Conservation (phyloP, 2,113 vertebrate species). For the Leptosomus discolor region DNA sequence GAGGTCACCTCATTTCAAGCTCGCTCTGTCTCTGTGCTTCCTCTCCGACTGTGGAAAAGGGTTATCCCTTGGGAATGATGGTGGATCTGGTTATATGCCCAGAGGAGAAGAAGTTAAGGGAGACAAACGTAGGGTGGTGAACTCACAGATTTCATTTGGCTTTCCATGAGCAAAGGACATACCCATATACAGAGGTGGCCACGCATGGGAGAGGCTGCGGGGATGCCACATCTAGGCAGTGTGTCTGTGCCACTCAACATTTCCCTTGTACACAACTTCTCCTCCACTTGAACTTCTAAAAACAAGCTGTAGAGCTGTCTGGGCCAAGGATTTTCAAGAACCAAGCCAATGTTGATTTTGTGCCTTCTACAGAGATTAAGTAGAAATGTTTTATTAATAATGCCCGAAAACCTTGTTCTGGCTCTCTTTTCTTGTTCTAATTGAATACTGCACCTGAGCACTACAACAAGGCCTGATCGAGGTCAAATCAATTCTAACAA, state of each 20-base stretch:
- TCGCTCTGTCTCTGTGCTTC: not conserved
- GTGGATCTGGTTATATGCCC: not conserved
- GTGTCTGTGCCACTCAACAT: not conserved
- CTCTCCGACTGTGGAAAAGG: not conserved
- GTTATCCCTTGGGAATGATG: not conserved
- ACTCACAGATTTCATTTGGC: not conserved
- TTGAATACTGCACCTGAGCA: not conserved
- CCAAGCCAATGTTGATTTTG: not conserved
- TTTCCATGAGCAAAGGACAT: not conserved
- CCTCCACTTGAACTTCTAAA: not conserved
- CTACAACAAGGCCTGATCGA: not conserved
- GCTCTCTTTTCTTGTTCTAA: not conserved
- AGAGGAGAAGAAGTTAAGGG: not conserved
- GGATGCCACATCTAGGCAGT: not conserved
- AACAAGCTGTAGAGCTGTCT: not conserved
- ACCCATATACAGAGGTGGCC: not conserved
- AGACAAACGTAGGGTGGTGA: not conserved
- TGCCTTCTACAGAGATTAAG: not conserved
- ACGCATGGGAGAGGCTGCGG: fast-evolving
- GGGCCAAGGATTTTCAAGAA: not conserved
- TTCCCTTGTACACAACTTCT: not conserved
- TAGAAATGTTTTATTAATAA: not conserved
- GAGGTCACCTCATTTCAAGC: not conserved
- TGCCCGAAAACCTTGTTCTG: not conserved
- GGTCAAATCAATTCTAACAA: not conserved